Percentiles rank a stretch among this genome's conserved stretches.
phyloP scores from a whole-genome alignment of 2,888 invertebrate genomes.

The Cordilura impudica region DNA sequence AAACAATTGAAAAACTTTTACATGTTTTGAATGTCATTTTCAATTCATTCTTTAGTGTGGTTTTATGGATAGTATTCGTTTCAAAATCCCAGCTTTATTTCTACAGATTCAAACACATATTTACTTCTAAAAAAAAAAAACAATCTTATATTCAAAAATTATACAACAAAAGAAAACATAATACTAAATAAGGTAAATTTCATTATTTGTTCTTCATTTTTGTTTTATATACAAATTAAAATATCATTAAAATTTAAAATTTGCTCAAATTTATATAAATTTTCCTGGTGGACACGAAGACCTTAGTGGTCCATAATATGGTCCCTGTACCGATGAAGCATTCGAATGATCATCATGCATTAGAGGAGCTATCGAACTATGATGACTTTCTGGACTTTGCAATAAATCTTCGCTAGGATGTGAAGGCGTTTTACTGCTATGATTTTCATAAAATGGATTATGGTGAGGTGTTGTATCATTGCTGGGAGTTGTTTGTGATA shows the following conservation, averaged over 20 bases:
- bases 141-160: background rate
- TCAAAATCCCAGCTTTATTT: too few species aligned
- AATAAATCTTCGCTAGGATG: conserved; percentile 19
- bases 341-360: conserved; percentile 57
- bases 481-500: background rate
- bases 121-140: background rate
- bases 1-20: too few species aligned
- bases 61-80: too few species aligned
- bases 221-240: background rate
- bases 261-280: conserved; percentile 36
- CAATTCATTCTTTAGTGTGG: too few species aligned
- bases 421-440: conserved; percentile 7
- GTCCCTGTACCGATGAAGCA: conserved; percentile 46
- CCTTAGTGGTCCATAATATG: conserved; percentile 53
- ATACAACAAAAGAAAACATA: background rate
- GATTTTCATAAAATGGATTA: conserved; percentile 30
- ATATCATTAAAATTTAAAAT: background rate
- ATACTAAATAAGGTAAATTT: background rate
- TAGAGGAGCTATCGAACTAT: conserved; percentile 37
- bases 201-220: background rate
- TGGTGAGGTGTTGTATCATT: conserved; percentile 6
- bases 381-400: conserved; percentile 58
- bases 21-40: too few species aligned
- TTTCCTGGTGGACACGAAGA: conserved; percentile 26
- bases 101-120: background rate